Conservation (phyloP, 1,140 invertebrate genomes). For the Pararge aegeria region DNA sequence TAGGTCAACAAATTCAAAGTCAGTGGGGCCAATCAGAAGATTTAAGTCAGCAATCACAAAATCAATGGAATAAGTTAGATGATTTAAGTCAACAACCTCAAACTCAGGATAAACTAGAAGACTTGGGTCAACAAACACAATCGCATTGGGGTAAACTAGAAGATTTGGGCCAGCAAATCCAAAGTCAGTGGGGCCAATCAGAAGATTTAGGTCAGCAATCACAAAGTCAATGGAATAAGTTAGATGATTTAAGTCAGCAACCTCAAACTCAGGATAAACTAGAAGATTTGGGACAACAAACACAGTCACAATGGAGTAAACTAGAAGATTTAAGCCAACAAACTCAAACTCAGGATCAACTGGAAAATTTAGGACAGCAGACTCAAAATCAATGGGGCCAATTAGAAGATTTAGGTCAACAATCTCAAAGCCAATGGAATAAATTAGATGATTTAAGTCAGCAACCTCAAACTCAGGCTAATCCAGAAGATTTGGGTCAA, state of each 20-base stretch:
- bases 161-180: constrained; percentile 35
- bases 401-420: constrained; percentile 29
- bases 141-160: not conserved
- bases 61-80: constrained; percentile 23
- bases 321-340: not conserved
- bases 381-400: constrained; percentile 26
- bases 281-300: constrained; percentile 33
- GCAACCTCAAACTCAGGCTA: not conserved
- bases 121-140: constrained; percentile 29
- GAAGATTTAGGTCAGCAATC: constrained; percentile 32
- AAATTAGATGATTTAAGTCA: constrained; percentile 27
- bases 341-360: not conserved
- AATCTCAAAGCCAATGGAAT: constrained; percentile 32
- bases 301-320: not conserved
- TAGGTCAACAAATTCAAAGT: constrained; percentile 7
- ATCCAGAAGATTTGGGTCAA: constrained; percentile 32
- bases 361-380: constrained; percentile 32
- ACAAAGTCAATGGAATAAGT: constrained; percentile 8
- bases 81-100: constrained; percentile 26
- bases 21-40: not conserved
- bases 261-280: constrained; percentile 35
- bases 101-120: constrained; percentile 16
- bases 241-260: constrained; percentile 31
- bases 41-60: not conserved
- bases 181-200: constrained; percentile 17